phyloP scores from a whole-genome alignment of 1,140 invertebrate genomes.

The Drosophila pandora region DNA sequence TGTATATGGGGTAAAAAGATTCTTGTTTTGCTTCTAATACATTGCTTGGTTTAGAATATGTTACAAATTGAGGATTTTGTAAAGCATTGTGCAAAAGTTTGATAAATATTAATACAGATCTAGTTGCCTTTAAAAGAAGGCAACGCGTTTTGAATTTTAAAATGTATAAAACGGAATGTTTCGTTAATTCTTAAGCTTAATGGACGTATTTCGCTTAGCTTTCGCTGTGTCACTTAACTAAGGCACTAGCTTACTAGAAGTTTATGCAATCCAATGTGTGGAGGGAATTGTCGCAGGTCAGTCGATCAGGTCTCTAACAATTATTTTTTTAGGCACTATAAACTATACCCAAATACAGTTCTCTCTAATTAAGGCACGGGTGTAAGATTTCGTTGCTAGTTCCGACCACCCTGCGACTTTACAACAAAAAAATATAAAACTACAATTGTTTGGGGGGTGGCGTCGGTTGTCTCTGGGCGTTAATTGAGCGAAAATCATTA shows the following conservation, averaged over 20 bases:
- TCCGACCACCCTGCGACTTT: slow-evolving; percentile 56
- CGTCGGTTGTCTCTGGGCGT: slow-evolving; percentile 37
- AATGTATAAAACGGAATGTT: slow-evolving; percentile 28
- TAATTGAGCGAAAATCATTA: slow-evolving; percentile 75
- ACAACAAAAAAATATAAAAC: slow-evolving; percentile 7
- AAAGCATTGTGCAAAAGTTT: slow-evolving; percentile 24
- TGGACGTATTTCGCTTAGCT: slow-evolving; percentile 24
- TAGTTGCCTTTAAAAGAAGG: slow-evolving; percentile 28
- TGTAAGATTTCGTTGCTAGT: slow-evolving; percentile 52
- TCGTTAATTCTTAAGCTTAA: slow-evolving; percentile 32
- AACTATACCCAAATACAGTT: slow-evolving; percentile 50
- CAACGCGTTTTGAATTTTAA: slow-evolving; percentile 23
- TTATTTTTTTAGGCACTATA: slow-evolving; percentile 55
- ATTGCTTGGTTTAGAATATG: slow-evolving; percentile 32
- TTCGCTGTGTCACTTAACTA: slow-evolving; percentile 53
- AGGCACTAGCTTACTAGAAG: slow-evolving; percentile 69
- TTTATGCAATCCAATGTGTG: slow-evolving; percentile 73
- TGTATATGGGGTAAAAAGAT: slow-evolving; percentile 48
- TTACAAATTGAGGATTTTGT: slow-evolving; percentile 28
- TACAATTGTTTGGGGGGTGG: slow-evolving; percentile 12
- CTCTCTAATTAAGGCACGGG: slow-evolving; percentile 76
- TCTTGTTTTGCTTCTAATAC: slow-evolving; percentile 18
- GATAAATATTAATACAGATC: slow-evolving; percentile 29
- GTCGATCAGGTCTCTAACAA: slow-evolving; percentile 51
- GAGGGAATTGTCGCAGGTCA: slow-evolving; percentile 27